Evolutionary conservation across 2,888 invertebrate genomes (phyloP).

Genomic region (Andricus curvator): DNA sequence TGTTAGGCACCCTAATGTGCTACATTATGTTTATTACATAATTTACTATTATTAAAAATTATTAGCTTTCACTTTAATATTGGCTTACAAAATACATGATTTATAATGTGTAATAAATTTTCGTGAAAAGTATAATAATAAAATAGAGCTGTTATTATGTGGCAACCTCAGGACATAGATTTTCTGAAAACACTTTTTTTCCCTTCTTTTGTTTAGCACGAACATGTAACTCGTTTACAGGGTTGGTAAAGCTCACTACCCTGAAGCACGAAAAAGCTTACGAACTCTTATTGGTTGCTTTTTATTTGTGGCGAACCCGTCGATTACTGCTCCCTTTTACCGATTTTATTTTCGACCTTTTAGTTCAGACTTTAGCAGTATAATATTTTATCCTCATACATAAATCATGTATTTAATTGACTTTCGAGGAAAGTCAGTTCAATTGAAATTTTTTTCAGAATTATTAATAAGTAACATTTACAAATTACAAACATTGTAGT

Average conservation of each 20-base stretch:
- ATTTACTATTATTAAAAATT: no score
- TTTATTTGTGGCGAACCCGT: slow-evolving; percentile 13
- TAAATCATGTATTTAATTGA: no score
- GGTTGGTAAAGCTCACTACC: slow-evolving; percentile 39
- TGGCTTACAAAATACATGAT: no score
- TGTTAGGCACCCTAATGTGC: no score
- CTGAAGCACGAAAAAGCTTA: slow-evolving; percentile 33
- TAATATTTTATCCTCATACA: slow-evolving; percentile 12
- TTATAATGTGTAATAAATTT: not conserved
- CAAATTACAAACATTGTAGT: no score
- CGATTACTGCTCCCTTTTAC: slow-evolving; percentile 36
- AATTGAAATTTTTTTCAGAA: no score
- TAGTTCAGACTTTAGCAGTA: not conserved
- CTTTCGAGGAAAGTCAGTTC: no score
- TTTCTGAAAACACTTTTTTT: not conserved
- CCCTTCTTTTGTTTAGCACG: slow-evolving; percentile 9
- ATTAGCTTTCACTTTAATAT: no score
- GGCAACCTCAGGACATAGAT: not conserved
- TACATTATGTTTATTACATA: no score
- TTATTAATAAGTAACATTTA: no score
- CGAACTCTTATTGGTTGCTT: slow-evolving; percentile 40
- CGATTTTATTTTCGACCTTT: slow-evolving; percentile 23
- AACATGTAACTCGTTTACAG: slow-evolving; percentile 35
- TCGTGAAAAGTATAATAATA: not conserved
- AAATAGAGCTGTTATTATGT: not conserved